Evolutionary conservation across 1,140 invertebrate genomes (phyloP), one percentile per base, ranked within the genome.

Genomic region (Hestina assimilis): DNA sequence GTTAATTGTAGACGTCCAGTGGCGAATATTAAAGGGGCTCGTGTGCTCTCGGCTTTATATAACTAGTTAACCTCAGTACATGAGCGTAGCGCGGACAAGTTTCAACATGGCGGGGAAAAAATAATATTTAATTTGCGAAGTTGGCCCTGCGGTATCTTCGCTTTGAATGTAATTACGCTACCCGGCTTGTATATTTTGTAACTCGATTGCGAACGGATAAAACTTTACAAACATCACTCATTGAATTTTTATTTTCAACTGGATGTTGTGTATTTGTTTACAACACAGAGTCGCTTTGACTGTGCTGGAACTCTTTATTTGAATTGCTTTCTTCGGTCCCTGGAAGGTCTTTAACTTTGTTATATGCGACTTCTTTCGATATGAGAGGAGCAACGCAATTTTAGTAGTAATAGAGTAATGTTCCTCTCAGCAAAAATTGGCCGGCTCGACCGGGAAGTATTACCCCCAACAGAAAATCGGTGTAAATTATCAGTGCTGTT

Each of bases 1-100:
- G 80, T 83, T 79, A 83, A 86, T 79, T 82, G 79, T 82, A 83
- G 81, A 82, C 72, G 81, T 69, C 81, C 82, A 79, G 73, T 69
- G 64, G 76, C 72, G 82, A 85, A 85, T 85, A 83, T 85, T 83
- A 83, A 86, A 80, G 76, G 74, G 70, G 70, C 62, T 52, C 64
- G 69, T 65, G 73, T 70, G 69, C 75, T 59, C 47, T 61, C 55
- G 60, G 64, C 66, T 69, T 68, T 71, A 64, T 64, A 75, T 74
- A 77, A 75, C 76, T 83, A 79, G 80, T 81, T 79, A 81, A 79
- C 77, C 79, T 74, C 71, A 65, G 42, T 43, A 65, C 69, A 69
- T 59, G 69, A 50, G 20, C n/a, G n/a, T n/a, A 57, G 41, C 52
- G 67, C 45, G 45, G 53, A 51, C 28, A 55, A 66, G 67, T 66